Evolutionary conservation across 2,113 vertebrate species (phyloP).

Genomic region (Notechis scutatus): DNA sequence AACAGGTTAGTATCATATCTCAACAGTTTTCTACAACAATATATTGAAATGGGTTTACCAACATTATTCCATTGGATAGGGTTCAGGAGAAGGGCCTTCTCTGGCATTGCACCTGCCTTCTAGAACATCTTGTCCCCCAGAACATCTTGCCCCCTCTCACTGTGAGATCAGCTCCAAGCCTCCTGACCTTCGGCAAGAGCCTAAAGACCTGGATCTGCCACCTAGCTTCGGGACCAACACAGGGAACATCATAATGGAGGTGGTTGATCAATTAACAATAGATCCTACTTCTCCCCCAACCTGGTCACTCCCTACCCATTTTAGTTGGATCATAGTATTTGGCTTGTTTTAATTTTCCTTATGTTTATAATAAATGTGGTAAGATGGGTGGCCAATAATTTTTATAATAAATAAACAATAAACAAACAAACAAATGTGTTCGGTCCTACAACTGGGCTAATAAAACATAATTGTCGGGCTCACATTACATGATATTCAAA

Average conservation of each 20-base stretch:
- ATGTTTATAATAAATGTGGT: neutral
- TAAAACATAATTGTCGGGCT: neutral
- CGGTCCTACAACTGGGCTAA: neutral
- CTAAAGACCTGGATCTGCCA: neutral
- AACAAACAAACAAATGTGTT: neutral
- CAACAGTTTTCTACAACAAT: neutral
- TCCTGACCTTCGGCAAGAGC: neutral
- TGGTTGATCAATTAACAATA: neutral
- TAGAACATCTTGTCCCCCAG: neutral
- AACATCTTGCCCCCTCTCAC: neutral
- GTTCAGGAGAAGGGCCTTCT: neutral
- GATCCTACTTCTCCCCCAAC: neutral
- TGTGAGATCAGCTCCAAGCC: neutral
- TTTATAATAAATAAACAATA: neutral
- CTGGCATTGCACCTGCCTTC: neutral
- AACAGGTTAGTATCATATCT: neutral
- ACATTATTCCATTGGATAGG: neutral
- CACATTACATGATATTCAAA: neutral
- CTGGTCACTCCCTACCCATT: neutral
- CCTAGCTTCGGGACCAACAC: too few relatives aligned
- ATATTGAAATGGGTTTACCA: neutral
- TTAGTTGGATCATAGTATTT: neutral
- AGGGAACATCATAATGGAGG: neutral
- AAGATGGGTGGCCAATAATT: neutral
- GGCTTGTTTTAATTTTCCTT: neutral